Evolutionary conservation across 2,797 vertebrate species (phyloP).

Genomic region (Dryobates pubescens): DNA sequence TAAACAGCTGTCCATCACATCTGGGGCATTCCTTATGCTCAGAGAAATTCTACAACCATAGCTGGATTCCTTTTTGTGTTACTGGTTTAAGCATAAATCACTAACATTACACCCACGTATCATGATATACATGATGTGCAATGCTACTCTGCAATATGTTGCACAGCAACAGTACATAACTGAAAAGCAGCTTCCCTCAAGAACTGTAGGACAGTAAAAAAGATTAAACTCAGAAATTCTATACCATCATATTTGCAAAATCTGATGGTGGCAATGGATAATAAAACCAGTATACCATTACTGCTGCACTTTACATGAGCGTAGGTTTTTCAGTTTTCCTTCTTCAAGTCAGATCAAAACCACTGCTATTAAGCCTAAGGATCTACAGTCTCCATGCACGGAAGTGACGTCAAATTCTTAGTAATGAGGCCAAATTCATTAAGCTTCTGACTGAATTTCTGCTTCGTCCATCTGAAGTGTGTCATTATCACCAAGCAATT

Average conservation of each 20-base stretch:
- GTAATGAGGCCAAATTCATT: conserved; percentile 38
- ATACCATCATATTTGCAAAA: not conserved
- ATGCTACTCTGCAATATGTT: conserved; percentile 69
- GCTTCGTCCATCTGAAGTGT: conserved; percentile 82
- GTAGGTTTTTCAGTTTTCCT: not conserved
- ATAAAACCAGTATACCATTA: not conserved
- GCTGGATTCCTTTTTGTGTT: conserved; percentile 20
- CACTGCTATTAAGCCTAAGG: not conserved
- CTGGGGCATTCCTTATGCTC: conserved; percentile 27
- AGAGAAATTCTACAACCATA: conserved; percentile 15
- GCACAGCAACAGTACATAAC: conserved; percentile 75
- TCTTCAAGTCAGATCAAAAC: not conserved
- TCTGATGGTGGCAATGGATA: not conserved
- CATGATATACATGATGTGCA: conserved; percentile 64
- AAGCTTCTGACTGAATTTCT: conserved; percentile 83
- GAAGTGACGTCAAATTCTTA: conserved; percentile 18
- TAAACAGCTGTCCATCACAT: conserved; percentile 22
- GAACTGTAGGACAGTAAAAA: conserved; percentile 51
- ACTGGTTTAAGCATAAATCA: conserved; percentile 23
- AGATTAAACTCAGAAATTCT: conserved; percentile 16
- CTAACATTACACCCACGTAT: conserved; percentile 56
- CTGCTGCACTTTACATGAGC: not conserved
- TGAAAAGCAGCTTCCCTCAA: conserved; percentile 71
- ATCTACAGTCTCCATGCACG: not conserved
- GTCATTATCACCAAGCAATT: conserved; percentile 90